A percentile compares a stretch with the other conserved stretches of the same genome.
Evolutionary conservation across 2,888 invertebrate genomes (phyloP).

Genomic region (Zygogramma bicolorata): DNA sequence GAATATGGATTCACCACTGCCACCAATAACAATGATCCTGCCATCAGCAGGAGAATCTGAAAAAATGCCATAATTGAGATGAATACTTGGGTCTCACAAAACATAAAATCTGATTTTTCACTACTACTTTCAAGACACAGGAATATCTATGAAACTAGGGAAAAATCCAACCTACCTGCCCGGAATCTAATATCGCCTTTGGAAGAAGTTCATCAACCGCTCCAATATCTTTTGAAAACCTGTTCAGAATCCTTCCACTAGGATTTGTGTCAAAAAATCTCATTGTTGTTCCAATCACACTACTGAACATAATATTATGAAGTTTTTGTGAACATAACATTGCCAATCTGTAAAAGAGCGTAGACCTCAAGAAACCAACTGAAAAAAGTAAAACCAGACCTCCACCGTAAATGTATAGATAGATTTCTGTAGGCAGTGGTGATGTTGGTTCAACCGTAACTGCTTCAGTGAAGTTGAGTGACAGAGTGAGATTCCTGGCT

Average conservation of each 20-base stretch:
- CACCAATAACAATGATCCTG: slow-evolving; percentile 71
- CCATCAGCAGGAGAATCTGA: slow-evolving; percentile 66
- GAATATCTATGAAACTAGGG: no score
- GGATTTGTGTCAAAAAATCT: slow-evolving; percentile 89
- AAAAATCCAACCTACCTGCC: slow-evolving; percentile 64
- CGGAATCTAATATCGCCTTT: slow-evolving; percentile 74
- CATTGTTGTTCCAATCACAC: slow-evolving; percentile 71
- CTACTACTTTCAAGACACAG: no score
- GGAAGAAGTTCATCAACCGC: slow-evolving; percentile 82
- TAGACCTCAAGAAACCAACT: slow-evolving; percentile 73
- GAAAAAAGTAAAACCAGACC: slow-evolving; percentile 62
- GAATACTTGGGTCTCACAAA: no score
- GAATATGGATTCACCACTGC: slow-evolving; percentile 70
- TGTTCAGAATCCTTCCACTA: slow-evolving; percentile 80
- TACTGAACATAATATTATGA: slow-evolving; percentile 79
- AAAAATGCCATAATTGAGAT: slow-evolving; percentile 44
- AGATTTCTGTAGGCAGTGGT: slow-evolving; percentile 63
- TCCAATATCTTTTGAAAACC: slow-evolving; percentile 88
- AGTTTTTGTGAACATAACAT: slow-evolving; percentile 76
- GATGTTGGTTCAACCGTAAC: slow-evolving; percentile 23
- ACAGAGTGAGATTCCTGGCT: slow-evolving; percentile 32
- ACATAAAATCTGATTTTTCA: no score
- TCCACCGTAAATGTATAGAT: slow-evolving; percentile 74
- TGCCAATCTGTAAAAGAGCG: slow-evolving; percentile 75
- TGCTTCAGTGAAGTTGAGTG: slow-evolving; percentile 26